Evolutionary conservation across 1,140 invertebrate species (phyloP).

Genomic region (Ooceraea biroi): DNA sequence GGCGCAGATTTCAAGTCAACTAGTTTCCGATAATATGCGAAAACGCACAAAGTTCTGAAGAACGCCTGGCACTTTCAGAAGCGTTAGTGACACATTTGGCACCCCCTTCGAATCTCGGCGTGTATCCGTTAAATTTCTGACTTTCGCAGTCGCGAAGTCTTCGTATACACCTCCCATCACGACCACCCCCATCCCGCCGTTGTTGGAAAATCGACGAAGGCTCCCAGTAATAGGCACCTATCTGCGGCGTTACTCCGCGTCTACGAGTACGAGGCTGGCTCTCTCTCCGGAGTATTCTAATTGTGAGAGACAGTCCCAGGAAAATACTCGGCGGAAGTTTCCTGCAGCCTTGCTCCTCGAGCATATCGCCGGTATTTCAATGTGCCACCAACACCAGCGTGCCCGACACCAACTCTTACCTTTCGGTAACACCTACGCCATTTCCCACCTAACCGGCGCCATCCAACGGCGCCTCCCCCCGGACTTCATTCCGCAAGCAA

Average conservation of each 20-base stretch:
- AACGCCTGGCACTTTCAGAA: neutral
- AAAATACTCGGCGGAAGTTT: slow-evolving; percentile 85
- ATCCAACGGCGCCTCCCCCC: slow-evolving; percentile 59
- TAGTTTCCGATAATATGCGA: slow-evolving; percentile 1
- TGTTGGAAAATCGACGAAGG: slow-evolving; percentile 69
- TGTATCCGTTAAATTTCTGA: neutral
- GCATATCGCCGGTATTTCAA: slow-evolving; percentile 81
- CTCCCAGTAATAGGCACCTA: slow-evolving; percentile 72
- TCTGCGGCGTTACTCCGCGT: slow-evolving; percentile 65
- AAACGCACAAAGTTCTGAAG: neutral
- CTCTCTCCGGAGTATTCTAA: slow-evolving; percentile 84
- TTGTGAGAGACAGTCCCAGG: slow-evolving; percentile 84
- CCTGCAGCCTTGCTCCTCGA: slow-evolving; percentile 75
- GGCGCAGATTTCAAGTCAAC: neutral
- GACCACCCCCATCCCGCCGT: slow-evolving; percentile 37
- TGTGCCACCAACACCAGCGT: slow-evolving; percentile 79
- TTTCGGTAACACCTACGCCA: slow-evolving; percentile 77
- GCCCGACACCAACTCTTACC: slow-evolving; percentile 65
- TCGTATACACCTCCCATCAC: slow-evolving; percentile 50
- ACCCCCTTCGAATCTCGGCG: neutral
- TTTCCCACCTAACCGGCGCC: slow-evolving; percentile 54
- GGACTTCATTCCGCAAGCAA: slow-evolving; percentile 84
- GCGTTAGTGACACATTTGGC: neutral
- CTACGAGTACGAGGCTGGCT: slow-evolving; percentile 72
- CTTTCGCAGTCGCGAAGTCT: neutral